Evolutionary conservation across 2,113 vertebrate species (phyloP).

Genomic region (Myiozetetes cayanensis): DNA sequence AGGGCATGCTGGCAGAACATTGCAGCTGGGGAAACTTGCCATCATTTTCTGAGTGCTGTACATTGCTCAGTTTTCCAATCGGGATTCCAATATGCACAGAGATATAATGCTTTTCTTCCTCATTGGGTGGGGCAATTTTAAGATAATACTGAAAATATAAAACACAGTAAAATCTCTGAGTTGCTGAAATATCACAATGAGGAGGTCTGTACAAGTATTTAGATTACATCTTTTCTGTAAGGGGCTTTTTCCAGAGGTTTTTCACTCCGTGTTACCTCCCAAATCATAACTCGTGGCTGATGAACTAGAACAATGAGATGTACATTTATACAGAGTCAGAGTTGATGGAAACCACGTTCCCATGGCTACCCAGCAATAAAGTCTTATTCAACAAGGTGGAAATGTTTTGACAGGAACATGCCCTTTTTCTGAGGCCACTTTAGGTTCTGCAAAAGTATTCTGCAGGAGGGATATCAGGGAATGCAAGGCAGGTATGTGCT

Average conservation of each 20-base stretch:
- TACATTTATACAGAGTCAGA: background rate
- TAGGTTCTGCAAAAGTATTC: background rate
- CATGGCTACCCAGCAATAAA: background rate
- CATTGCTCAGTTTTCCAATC: background rate
- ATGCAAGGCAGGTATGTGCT: rapidly evolving
- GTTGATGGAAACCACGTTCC: background rate
- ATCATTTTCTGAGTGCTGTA: background rate
- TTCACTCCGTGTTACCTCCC: background rate
- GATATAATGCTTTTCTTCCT: background rate
- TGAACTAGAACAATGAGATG: background rate
- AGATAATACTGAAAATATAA: background rate
- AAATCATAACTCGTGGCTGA: background rate
- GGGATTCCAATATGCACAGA: background rate
- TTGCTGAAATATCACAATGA: background rate
- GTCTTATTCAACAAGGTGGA: background rate
- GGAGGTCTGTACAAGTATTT: background rate
- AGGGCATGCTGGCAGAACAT: background rate
- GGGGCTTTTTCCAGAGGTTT: background rate
- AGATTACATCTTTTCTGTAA: background rate
- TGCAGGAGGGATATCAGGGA: background rate
- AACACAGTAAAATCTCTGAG: background rate
- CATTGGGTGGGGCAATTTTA: background rate
- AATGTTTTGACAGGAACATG: background rate
- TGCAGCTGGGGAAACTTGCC: background rate
- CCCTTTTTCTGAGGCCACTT: background rate